A percentile compares a stretch with the other conserved stretches of the same genome.
Evolutionary conservation across 1,140 invertebrate species (phyloP).

Genomic region (Sarcophaga bullata): DNA sequence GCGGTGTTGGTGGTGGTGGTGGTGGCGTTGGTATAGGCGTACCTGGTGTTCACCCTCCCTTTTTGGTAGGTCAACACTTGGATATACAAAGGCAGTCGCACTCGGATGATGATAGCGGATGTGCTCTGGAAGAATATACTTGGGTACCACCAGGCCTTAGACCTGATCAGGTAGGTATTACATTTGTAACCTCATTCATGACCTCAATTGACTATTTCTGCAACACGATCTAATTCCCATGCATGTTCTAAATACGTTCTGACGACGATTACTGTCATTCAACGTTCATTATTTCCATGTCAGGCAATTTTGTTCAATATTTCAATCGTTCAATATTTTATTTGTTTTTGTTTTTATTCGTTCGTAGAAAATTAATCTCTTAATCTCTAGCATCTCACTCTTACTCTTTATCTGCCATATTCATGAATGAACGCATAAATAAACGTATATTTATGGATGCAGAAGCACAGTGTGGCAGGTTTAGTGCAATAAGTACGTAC

Average conservation of each 20-base stretch:
- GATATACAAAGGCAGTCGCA: slow-evolving; percentile 90
- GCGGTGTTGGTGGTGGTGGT: slow-evolving; percentile 42
- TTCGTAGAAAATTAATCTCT: neutral
- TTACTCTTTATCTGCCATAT: neutral
- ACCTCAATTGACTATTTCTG: neutral
- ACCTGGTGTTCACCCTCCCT: slow-evolving; percentile 60
- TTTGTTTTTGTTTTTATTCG: neutral
- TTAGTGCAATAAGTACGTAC: neutral
- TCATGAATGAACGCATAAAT: neutral
- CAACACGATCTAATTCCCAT: neutral
- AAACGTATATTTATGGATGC: neutral
- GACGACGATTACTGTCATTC: neutral
- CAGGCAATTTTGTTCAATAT: neutral
- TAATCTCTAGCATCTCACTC: neutral
- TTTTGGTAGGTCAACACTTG: slow-evolving; percentile 68
- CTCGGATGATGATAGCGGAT: slow-evolving; percentile 96
- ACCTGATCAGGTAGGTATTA: slow-evolving; percentile 88
- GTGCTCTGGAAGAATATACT: slow-evolving; percentile 96
- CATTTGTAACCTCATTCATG: neutral
- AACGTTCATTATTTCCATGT: neutral
- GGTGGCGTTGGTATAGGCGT: slow-evolving; percentile 34
- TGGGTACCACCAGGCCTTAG: slow-evolving; percentile 96
- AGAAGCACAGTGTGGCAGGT: neutral
- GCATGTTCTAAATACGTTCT: neutral
- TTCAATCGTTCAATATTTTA: too few relatives aligned